phyloP scores from a whole-genome alignment of 2,888 invertebrate genomes.

The Plemyria rubiginata region DNA sequence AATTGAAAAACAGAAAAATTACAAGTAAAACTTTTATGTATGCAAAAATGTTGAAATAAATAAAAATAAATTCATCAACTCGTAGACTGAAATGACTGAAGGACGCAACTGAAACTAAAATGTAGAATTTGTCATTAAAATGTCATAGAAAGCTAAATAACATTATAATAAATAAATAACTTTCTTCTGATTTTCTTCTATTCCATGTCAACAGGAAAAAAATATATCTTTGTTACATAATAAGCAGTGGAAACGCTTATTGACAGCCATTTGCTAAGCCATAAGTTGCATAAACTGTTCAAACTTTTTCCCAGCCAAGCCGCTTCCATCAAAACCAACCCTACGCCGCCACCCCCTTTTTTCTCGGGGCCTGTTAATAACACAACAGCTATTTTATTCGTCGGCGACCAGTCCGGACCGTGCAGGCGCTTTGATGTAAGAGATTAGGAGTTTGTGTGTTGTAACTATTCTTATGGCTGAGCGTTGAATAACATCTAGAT shows the following conservation, averaged over 20 bases:
- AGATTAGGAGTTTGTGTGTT: conserved; percentile 63
- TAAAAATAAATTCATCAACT: no score
- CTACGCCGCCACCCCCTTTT: conserved; percentile 58
- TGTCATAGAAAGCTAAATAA: no score
- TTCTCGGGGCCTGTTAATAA: conserved; percentile 78
- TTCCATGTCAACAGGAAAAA: no score
- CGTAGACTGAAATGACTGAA: no score
- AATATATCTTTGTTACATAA: no score
- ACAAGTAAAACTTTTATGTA: no score
- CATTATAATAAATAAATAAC: no score
- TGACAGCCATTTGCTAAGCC: background rate
- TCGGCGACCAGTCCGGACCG: conserved; percentile 74
- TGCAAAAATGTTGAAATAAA: no score
- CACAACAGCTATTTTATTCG: conserved; percentile 82
- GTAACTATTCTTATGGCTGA: conserved; percentile 31
- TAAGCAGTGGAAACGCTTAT: background rate
- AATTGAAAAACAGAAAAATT: no score
- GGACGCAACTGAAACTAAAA: no score
- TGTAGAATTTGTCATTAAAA: no score
- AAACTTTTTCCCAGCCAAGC: background rate
- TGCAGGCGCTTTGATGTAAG: conserved; percentile 77
- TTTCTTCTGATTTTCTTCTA: no score
- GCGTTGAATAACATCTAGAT: conserved; percentile 32
- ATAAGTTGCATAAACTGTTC: background rate
- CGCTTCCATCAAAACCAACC: conserved; percentile 28